Evolutionary conservation across 2,888 invertebrate species (phyloP).

Genomic region (Heliconius charithonia): DNA sequence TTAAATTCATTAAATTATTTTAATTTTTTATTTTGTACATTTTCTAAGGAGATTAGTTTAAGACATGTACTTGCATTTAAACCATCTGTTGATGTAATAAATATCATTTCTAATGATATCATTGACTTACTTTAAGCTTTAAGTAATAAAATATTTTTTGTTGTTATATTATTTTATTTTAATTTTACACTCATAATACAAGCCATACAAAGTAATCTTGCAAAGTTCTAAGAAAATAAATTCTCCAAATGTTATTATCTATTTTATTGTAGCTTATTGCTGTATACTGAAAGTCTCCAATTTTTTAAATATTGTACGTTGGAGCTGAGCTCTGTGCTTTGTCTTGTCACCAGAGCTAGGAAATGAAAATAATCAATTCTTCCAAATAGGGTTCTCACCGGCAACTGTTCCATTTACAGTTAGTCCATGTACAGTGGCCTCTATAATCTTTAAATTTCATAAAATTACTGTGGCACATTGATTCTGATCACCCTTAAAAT

Average conservation of each 20-base stretch:
- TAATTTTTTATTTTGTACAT: background rate
- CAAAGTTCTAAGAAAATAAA: background rate
- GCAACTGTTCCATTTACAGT: background rate
- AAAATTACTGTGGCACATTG: background rate
- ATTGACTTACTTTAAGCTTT: background rate
- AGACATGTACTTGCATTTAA: background rate
- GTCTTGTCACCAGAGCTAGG: background rate
- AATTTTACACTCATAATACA: background rate
- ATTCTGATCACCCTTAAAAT: background rate
- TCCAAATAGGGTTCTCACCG: background rate
- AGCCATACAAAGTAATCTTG: background rate
- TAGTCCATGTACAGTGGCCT: background rate
- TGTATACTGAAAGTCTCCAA: background rate
- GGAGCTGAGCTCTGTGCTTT: background rate
- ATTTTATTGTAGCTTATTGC: background rate
- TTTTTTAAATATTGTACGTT: background rate
- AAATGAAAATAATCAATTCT: background rate
- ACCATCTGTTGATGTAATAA: background rate
- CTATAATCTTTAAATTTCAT: background rate
- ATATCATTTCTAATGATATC: background rate
- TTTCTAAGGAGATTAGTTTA: background rate
- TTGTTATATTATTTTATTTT: background rate
- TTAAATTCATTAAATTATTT: background rate
- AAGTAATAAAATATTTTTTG: background rate
- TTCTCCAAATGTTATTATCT: background rate